These are phyloP conservation scores for Aphis gossypii DNA, from an alignment of 1,140 invertebrate species.

Conservation along the genomic window DNA sequence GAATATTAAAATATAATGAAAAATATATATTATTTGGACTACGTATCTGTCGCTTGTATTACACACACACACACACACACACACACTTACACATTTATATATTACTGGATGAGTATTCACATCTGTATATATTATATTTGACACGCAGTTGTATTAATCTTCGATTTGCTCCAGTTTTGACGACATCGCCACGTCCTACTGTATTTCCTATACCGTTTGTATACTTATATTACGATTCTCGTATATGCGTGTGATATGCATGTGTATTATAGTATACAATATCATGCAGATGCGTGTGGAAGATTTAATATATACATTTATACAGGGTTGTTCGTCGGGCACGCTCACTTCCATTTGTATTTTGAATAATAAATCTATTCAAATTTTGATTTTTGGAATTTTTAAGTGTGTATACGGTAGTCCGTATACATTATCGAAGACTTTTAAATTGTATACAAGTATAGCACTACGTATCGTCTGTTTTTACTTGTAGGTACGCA, in stretches of 20 bases:
- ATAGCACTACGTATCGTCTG: too few relatives aligned
- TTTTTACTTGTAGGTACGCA: too few relatives aligned
- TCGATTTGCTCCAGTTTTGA: constrained; percentile 21
- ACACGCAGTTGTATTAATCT: constrained; percentile 36
- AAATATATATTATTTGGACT: neutral
- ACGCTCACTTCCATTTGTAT: neutral
- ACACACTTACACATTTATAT: neutral
- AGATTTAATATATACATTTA: neutral
- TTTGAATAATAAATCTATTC: too few relatives aligned
- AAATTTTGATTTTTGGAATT: neutral
- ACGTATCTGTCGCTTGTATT: neutral
- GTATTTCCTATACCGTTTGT: neutral
- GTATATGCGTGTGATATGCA: neutral
- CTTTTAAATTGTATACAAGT: too few relatives aligned
- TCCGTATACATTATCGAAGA: too few relatives aligned
- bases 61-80: neutral
- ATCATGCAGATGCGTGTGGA: neutral
- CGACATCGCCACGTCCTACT: neutral
- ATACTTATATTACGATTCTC: neutral
- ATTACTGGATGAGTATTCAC: neutral
- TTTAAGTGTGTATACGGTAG: too few relatives aligned
- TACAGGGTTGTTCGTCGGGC: neutral
- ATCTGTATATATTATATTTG: neutral
- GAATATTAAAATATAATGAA: constrained; percentile 1
- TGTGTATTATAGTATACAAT: neutral